Conservation (phyloP, 2,888 invertebrate species). For the Tetragnatha montana region DNA sequence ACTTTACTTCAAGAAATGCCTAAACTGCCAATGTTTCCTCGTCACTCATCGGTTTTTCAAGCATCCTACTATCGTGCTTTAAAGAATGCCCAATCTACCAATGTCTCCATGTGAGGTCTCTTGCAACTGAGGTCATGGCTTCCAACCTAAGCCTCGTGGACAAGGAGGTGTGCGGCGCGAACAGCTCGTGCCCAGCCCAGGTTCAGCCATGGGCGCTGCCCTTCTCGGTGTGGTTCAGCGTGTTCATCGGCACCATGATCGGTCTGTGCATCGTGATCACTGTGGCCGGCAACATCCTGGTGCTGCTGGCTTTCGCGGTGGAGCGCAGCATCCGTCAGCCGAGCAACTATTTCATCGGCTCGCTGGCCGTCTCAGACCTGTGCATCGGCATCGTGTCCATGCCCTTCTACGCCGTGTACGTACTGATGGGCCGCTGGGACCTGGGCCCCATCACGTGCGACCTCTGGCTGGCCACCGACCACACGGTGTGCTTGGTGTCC, state of each 20-base stretch:
- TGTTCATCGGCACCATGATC: slow-evolving; percentile 90
- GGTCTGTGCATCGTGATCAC: slow-evolving; percentile 93
- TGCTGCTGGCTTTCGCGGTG: slow-evolving; percentile 94
- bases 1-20: too few relatives aligned
- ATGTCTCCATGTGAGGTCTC: too few relatives aligned
- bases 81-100: too few relatives aligned
- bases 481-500: slow-evolving; percentile 98
- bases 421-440: slow-evolving; percentile 97
- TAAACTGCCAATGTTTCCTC: too few relatives aligned
- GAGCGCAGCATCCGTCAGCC: slow-evolving; percentile 94
- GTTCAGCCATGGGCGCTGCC: slow-evolving; percentile 80
- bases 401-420: slow-evolving; percentile 99
- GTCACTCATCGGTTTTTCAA: too few relatives aligned
- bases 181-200: background rate
- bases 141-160: too few relatives aligned
- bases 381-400: slow-evolving; percentile 98
- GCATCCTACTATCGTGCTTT: too few relatives aligned
- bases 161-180: background rate
- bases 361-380: slow-evolving; percentile 96
- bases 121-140: too few relatives aligned
- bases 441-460: slow-evolving; percentile 96
- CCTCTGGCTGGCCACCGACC: slow-evolving; percentile 98
- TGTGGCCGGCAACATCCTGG: slow-evolving; percentile 95
- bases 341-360: slow-evolving; percentile 99
- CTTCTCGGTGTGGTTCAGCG: slow-evolving; percentile 92